A percentile compares a stretch with the other conserved stretches of the same genome.
Conservation (phyloP, 1,140 invertebrate genomes). For the Argopecten irradians region DNA sequence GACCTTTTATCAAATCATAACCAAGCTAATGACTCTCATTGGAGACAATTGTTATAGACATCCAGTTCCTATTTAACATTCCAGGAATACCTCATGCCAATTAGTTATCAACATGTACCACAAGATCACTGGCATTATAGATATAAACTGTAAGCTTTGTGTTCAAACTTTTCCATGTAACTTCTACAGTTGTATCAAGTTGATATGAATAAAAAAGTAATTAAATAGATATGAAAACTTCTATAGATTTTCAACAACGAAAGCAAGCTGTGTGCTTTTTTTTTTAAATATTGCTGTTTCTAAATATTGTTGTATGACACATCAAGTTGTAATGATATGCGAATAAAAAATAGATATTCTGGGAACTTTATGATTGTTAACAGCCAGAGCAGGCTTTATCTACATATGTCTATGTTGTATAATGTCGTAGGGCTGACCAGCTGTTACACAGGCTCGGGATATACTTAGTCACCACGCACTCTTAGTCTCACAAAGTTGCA, state of each 20-base stretch:
- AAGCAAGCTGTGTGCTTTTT: too few species aligned
- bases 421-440: neutral
- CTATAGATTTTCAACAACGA: neutral
- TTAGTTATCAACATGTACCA: neutral
- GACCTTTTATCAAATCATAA: neutral
- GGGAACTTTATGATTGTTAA: too few species aligned
- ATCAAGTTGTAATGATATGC: too few species aligned
- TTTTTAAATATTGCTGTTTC: neutral
- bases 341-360: too few species aligned
- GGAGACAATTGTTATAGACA: neutral
- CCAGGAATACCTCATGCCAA: neutral
- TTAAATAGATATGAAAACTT: neutral
- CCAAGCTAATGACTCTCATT: neutral
- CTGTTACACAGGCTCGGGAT: neutral
- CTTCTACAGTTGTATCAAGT: too few species aligned
- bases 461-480: neutral
- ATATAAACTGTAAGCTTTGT: too few species aligned
- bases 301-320: too few species aligned
- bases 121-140: too few species aligned
- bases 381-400: too few species aligned
- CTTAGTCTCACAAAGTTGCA: neutral
- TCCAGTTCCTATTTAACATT: neutral
- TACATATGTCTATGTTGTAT: neutral
- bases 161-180: too few species aligned
- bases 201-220: too few species aligned